A percentile compares a stretch with the other conserved stretches of the same genome.
Conservation (phyloP, 2,113 vertebrate species). For the Cyprinodon brontotheroides region DNA sequence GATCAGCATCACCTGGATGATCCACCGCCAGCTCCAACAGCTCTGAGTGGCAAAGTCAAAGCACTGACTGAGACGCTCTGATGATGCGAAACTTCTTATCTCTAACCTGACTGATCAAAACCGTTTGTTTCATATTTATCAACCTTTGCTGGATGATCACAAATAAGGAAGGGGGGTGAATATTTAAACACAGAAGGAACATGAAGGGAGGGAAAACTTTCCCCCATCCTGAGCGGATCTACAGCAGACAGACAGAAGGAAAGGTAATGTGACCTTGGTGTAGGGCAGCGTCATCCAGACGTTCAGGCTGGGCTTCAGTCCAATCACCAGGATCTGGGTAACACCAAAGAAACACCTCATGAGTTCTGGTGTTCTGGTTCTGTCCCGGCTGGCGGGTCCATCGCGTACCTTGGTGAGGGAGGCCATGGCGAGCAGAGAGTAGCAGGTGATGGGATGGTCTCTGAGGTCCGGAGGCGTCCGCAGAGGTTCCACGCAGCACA, state of each 20-base stretch:
- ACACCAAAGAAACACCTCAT: background rate
- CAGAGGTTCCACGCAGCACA: slow-evolving; percentile 94
- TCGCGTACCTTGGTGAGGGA: slow-evolving; percentile 91
- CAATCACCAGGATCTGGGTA: slow-evolving; percentile 92
- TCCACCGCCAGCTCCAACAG: too few relatives aligned
- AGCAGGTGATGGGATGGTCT: slow-evolving; percentile 94
- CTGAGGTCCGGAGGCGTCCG: slow-evolving; percentile 88
- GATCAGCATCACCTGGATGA: too few relatives aligned
- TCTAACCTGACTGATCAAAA: too few relatives aligned
- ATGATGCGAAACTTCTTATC: too few relatives aligned
- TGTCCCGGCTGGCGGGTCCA: too few relatives aligned
- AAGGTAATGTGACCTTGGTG: slow-evolving; percentile 83
- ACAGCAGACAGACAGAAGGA: background rate
- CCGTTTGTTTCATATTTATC: too few relatives aligned
- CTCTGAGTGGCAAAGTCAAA: too few relatives aligned
- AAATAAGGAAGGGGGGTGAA: background rate
- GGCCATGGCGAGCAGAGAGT: slow-evolving; percentile 94
- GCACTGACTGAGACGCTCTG: too few relatives aligned
- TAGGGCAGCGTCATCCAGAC: slow-evolving; percentile 99
- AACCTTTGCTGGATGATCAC: background rate
- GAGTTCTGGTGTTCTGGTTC: too few relatives aligned
- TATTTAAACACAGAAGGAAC: background rate
- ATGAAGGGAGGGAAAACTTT: too few relatives aligned
- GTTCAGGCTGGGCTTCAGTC: slow-evolving; percentile 94
- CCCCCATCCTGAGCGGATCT: background rate